These are phyloP conservation scores for Monochamus alternatus DNA, from an alignment of 2,888 invertebrate genomes.

Conservation along the genomic window DNA sequence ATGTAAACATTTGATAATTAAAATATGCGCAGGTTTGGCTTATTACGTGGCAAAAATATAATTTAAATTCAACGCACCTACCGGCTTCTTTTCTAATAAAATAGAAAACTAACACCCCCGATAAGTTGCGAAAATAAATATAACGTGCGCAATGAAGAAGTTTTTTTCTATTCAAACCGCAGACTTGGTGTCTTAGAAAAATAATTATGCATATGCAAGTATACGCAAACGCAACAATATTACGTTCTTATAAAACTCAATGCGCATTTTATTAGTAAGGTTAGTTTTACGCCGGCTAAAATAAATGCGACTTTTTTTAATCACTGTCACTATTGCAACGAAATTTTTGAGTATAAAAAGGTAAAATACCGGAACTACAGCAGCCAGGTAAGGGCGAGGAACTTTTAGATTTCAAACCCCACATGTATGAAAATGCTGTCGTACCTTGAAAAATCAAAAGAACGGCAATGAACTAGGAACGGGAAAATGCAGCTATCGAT, in stretches of 20 bases:
- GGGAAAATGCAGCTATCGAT: constrained; percentile 16
- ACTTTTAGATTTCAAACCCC: constrained; percentile 11
- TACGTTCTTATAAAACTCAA: constrained; percentile 32
- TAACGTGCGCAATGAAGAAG: too few relatives aligned
- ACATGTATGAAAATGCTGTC: constrained; percentile 9
- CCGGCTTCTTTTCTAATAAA: too few relatives aligned
- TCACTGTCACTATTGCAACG: not conserved
- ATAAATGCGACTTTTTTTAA: constrained; percentile 24
- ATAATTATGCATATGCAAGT: too few relatives aligned
- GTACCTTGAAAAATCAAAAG: not conserved
- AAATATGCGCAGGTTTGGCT: not conserved
- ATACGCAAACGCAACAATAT: not conserved
- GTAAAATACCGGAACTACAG: not conserved
- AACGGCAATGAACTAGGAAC: not conserved
- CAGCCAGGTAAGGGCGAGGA: not conserved
- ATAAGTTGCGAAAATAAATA: too few relatives aligned
- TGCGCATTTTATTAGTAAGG: constrained; percentile 41
- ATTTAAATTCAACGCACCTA: not conserved
- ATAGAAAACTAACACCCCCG: too few relatives aligned
- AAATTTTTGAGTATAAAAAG: not conserved
- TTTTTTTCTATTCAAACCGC: too few relatives aligned
- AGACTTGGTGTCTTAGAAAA: too few relatives aligned
- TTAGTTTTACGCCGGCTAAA: constrained; percentile 31
- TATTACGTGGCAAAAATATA: not conserved
- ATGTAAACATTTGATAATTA: constrained; percentile 24